Percentiles rank a stretch among this genome's conserved stretches.
These are phyloP conservation scores for Eurypyga helias DNA, from an alignment of 2,113 vertebrate genomes.

Conservation along the genomic window DNA sequence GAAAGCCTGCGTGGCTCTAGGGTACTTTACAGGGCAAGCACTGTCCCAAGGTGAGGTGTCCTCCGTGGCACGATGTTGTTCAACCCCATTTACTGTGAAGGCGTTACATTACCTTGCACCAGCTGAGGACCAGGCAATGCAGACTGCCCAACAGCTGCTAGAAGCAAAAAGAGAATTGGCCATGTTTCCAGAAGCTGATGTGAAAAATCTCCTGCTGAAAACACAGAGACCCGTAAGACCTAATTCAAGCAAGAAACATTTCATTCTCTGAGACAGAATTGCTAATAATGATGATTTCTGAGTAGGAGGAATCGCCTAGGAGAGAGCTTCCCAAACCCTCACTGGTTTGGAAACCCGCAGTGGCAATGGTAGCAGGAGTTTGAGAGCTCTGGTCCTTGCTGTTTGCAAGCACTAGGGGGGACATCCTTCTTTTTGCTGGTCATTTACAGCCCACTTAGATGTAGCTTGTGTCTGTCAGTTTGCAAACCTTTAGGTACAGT, in stretches of 20 bases:
- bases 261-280: background rate
- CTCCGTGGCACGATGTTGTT: accelerated
- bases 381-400: background rate
- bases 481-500: background rate
- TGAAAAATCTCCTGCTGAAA: background rate
- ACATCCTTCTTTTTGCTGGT: background rate
- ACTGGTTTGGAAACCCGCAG: background rate
- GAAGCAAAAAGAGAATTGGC: background rate
- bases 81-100: background rate
- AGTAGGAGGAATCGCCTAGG: background rate
- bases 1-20: background rate
- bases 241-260: background rate
- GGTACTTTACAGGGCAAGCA: background rate
- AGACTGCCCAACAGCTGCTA: background rate
- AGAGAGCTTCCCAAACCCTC: background rate
- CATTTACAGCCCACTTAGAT: background rate
- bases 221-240: background rate
- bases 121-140: background rate
- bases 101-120: background rate
- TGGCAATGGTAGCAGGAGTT: background rate
- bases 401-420: background rate
- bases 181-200: background rate
- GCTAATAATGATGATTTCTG: background rate
- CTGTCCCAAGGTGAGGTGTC: background rate
- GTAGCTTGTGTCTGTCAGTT: background rate